These are phyloP conservation scores for Choloepus hoffmanni DNA, from an alignment of 2,113 vertebrate species.

Conservation along the genomic window DNA sequence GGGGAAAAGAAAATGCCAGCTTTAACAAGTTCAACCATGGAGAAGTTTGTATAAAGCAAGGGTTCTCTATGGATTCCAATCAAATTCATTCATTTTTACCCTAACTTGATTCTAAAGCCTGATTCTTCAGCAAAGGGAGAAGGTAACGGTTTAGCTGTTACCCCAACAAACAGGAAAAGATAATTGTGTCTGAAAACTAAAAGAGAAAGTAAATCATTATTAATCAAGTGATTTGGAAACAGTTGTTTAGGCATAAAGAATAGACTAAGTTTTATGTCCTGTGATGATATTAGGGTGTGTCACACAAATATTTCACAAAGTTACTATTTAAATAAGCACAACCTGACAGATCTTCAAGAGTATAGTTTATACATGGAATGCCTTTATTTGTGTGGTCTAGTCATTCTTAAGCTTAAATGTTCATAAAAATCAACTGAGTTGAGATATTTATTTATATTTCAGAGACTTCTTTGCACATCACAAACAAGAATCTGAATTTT, in stretches of 20 bases:
- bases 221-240: slow-evolving; percentile 57
- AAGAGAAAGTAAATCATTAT: slow-evolving; percentile 54
- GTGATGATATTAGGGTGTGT: slow-evolving; percentile 43
- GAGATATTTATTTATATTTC: slow-evolving; percentile 52
- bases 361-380: background rate
- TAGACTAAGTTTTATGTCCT: background rate
- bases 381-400: slow-evolving; percentile 14
- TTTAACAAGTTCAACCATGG: background rate
- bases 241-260: slow-evolving; percentile 34
- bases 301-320: slow-evolving; percentile 31
- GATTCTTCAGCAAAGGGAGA: background rate
- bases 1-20: background rate
- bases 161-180: background rate
- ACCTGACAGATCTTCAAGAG: background rate
- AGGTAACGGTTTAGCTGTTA: slow-evolving; percentile 14
- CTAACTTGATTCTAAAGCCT: background rate
- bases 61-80: background rate
- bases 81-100: background rate
- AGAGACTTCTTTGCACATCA: background rate
- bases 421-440: slow-evolving; percentile 43
- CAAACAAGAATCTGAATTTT: slow-evolving; percentile 50
- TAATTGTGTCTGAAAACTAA: background rate
- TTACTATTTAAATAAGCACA: slow-evolving; percentile 48
- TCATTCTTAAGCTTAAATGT: slow-evolving; percentile 33
- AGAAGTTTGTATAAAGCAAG: background rate